Evolutionary conservation across 2,113 vertebrate species (phyloP).

Genomic region (Mus spicilegus): DNA sequence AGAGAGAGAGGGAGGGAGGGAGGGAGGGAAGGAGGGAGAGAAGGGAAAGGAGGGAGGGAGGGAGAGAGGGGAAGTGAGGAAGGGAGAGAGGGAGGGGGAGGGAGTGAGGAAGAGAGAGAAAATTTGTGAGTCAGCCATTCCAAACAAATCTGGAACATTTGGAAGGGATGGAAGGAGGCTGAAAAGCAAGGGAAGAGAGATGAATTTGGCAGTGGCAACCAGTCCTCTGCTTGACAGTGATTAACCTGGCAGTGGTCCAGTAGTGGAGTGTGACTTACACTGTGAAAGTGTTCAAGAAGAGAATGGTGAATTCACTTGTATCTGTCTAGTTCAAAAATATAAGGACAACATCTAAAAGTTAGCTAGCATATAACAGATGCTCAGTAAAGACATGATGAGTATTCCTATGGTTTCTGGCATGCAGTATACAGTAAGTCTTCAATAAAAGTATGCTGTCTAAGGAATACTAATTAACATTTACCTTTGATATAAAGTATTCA

Average conservation of each 20-base stretch:
- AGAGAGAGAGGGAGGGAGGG: too few species aligned
- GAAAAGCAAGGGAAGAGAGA: neutral
- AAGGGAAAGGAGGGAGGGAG: too few species aligned
- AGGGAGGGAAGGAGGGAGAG: too few species aligned
- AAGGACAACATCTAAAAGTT: neutral
- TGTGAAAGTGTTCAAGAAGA: neutral
- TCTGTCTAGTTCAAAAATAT: neutral
- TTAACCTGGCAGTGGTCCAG: neutral
- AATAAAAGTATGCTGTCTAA: neutral
- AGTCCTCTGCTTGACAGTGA: neutral
- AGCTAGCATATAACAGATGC: neutral
- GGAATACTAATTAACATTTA: neutral
- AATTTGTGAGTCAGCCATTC: neutral
- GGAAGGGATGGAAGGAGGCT: neutral
- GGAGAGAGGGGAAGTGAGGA: too few species aligned
- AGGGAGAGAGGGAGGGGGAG: too few species aligned
- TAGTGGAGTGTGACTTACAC: neutral
- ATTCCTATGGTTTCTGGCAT: neutral
- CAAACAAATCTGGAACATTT: neutral
- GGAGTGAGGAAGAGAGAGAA: too few species aligned
- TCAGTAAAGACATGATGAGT: neutral
- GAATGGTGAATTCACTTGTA: neutral
- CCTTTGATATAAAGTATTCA: neutral
- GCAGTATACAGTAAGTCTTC: neutral
- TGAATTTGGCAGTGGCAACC: neutral